Conservation (phyloP, 2,888 invertebrate genomes). For the Dynastes maya region DNA sequence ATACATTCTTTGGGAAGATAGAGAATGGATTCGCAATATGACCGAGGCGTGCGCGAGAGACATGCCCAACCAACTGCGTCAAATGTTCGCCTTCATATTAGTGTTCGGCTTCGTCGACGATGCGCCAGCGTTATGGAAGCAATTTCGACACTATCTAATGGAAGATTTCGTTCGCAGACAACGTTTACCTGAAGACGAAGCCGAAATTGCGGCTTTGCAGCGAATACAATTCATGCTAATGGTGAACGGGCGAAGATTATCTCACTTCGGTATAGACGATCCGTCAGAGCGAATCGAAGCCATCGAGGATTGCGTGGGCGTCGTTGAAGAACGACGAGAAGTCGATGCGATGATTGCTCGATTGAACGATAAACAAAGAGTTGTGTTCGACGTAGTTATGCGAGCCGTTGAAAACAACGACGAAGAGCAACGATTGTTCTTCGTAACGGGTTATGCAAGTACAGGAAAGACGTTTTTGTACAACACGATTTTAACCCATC, state of each 20-base stretch:
- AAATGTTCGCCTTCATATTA: constrained; percentile 4
- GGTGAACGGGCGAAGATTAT: neutral
- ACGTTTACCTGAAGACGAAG: too few relatives aligned
- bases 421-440: constrained; percentile 31
- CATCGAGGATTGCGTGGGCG: too few relatives aligned
- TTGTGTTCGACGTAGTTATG: neutral
- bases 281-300: too few relatives aligned
- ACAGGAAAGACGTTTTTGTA: too few relatives aligned
- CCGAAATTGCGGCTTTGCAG: neutral
- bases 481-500: too few relatives aligned
- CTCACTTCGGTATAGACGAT: neutral
- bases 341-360: too few relatives aligned
- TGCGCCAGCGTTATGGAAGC: constrained; percentile 15
- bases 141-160: neutral
- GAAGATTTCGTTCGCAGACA: constrained; percentile 7
- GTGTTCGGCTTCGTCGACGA: neutral
- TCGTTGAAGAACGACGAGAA: too few relatives aligned
- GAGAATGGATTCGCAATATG: too few relatives aligned
- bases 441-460: constrained; percentile 60
- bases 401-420: neutral
- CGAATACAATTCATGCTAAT: neutral
- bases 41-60: constrained; percentile 57
- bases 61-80: constrained; percentile 60
- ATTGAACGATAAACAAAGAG: neutral
- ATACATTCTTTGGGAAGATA: too few relatives aligned